Evolutionary conservation across 2,888 invertebrate species (phyloP).

Genomic region (Acanthopleura granulata): DNA sequence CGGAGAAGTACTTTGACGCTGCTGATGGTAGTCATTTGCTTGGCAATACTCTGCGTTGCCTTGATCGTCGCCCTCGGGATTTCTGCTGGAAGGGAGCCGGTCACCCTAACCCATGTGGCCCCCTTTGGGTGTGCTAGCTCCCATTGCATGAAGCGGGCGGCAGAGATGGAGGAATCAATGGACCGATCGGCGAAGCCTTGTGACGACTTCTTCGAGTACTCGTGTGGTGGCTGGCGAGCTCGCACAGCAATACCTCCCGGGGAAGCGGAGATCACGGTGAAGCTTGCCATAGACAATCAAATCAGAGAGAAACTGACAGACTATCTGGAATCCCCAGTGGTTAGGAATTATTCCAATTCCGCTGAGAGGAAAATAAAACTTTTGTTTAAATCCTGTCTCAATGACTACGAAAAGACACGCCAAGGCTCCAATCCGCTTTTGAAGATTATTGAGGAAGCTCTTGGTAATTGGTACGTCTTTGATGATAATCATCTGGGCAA

Average conservation of each 20-base stretch:
- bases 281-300: slow-evolving; percentile 20
- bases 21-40: background rate
- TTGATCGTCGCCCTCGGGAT: background rate
- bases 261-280: slow-evolving; percentile 16
- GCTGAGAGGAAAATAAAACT: slow-evolving; percentile 75
- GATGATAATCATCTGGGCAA: slow-evolving; percentile 29
- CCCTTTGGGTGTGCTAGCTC: slow-evolving; percentile 7
- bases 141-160: slow-evolving; percentile 21
- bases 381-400: slow-evolving; percentile 75
- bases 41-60: background rate
- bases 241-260: slow-evolving; percentile 32
- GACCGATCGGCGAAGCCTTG: slow-evolving; percentile 67
- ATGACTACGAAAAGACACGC: slow-evolving; percentile 50
- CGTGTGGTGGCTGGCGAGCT: slow-evolving; percentile 73
- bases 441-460: slow-evolving; percentile 39
- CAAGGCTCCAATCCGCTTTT: slow-evolving; percentile 45
- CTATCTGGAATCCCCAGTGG: slow-evolving; percentile 9
- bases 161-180: slow-evolving; percentile 15
- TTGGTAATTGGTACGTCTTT: slow-evolving; percentile 54
- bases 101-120: background rate
- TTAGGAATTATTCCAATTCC: slow-evolving; percentile 29
- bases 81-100: background rate
- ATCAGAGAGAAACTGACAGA: slow-evolving; percentile 20
- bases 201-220: slow-evolving; percentile 72
- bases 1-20: background rate